Evolutionary conservation across 1,140 invertebrate species (phyloP).

Genomic region (Aphis craccivora): DNA sequence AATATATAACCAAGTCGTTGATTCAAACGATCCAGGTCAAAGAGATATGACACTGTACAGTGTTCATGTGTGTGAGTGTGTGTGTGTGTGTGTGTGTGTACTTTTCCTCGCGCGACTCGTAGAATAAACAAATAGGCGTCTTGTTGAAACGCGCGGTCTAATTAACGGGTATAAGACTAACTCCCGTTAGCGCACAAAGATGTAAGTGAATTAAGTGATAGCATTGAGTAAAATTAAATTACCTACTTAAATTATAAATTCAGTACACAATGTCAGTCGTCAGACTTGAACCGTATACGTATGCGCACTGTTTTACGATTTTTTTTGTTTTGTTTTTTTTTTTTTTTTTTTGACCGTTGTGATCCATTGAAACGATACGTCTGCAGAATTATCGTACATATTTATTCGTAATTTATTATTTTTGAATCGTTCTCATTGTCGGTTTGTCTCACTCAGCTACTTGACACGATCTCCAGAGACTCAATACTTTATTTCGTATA

Average conservation of each 20-base stretch:
- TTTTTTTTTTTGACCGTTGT: not conserved
- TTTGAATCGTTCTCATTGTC: too few relatives aligned
- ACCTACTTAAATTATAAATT: slow-evolving; percentile 28
- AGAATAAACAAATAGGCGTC: slow-evolving; percentile 37
- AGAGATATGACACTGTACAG: not conserved
- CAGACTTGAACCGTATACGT: not conserved
- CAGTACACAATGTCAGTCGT: not conserved
- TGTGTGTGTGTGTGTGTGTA: not conserved
- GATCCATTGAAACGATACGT: not conserved
- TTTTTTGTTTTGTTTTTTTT: too few relatives aligned
- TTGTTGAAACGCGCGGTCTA: slow-evolving; percentile 4
- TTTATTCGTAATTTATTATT: too few relatives aligned
- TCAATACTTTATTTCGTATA: too few relatives aligned
- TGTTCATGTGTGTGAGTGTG: too few relatives aligned
- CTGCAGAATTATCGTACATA: too few relatives aligned
- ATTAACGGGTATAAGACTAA: not conserved
- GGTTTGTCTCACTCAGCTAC: too few relatives aligned
- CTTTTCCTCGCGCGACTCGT: not conserved
- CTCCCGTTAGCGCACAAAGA: not conserved
- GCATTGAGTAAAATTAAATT: slow-evolving; percentile 22
- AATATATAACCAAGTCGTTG: slow-evolving; percentile 1
- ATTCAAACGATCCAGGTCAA: slow-evolving; percentile 24
- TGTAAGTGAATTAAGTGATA: slow-evolving; percentile 40
- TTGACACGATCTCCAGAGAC: too few relatives aligned
- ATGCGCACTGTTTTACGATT: not conserved